Base-by-base conservation (phyloP, 2,888 invertebrate genomes). In the Pollenia amentaria region DNA sequence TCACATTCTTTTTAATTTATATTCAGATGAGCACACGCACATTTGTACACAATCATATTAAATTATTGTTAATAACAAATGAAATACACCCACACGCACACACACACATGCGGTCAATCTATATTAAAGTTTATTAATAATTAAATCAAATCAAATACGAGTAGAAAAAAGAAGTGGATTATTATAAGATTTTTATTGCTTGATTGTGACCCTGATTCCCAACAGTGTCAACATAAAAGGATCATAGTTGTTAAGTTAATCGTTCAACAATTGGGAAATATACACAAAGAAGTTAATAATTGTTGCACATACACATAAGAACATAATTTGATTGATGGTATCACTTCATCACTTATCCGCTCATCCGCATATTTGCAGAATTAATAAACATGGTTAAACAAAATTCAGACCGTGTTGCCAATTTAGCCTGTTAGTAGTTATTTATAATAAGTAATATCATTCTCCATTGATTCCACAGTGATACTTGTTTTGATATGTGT, bases 51-150 rank as follows among this genome's bases (percentile, higher is more conserved):
- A 67, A 48, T 9, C 48, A 70, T 69, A 69, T 79, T 51, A 40
- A 51, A 69, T 51, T n/a, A 42, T 69, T 70, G 78, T n/a, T 72
- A 80, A 38, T 70, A 76, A 55, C n/a, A 70, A 64, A 77, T 53
- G 48, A 55, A 53, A 40, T 42, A 48, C n/a, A 53, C n/a, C 29
- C 38, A 44, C n/a, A 53, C 29, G 16, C 46, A 9, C 46, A 73
- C n/a, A 29, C 44, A 18, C 29, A 21, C n/a, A 18, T n/a, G n/a
- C n/a, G 38, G 38, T 69, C 51, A 62, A 62, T 64, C 12, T 53
- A 69, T 12, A 38, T 46, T 53, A 67, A 75, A n/a, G 44, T 46
- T 51, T 55, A 18, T 64, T 53, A 69, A 51, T 53, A 76, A 62
- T 70, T 55, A 83, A 53, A 70, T 53, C 38, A 55, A 76, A 70